Base-by-base conservation (phyloP, 2,113 vertebrate species). In the Hydropotes inermis region DNA sequence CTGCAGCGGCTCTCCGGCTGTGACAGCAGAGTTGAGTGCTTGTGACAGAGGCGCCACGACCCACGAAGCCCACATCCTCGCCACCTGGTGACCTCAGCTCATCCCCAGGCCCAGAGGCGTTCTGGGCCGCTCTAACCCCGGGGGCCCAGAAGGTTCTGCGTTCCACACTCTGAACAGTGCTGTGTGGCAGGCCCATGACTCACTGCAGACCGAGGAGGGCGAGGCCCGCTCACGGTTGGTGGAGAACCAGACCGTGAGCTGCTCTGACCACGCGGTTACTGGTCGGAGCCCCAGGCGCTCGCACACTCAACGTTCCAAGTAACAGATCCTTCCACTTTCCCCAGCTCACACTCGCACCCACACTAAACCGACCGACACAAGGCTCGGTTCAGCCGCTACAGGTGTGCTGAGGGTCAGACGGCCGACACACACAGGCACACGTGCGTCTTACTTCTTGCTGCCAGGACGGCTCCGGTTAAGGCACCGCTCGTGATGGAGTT, bases 401-500 rank as follows among this genome's bases (percentile, higher is more conserved):
- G 47, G 47, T 3, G 30, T 4, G 15, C 78, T 2, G 1, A 61
- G 28, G 16, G 1, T 5, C 16, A 3, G 78, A 9, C 1, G 2
- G 16, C 5, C 2, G 1, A 9, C 27, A 17, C 0, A n/a, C n/a
- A n/a, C n/a, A n/a, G n/a, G 2, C 15, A 1, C 16, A 13, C 7
- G 15, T 0, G 10, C 17, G 15, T 19, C 57, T 99, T 98, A 99
- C 99, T 99, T 99, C 99, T 99, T 61, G 99, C 99, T 94, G 99
- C 99, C 61, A 99, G 99, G 81, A 99, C 99, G 88, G 99, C 99
- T 96, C 99, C 99, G 0, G 99, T 99, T 98, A 99, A 99, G 97
- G 99, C 99, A 78, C 99, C 99, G 0, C 99, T 99, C 0, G 99
- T 99, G 98, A 99, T 99, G 0, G 99, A 99, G 97, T 99, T 99